phyloP scores from a whole-genome alignment of 2,888 invertebrate species.

The Hoplodrina blanda region DNA sequence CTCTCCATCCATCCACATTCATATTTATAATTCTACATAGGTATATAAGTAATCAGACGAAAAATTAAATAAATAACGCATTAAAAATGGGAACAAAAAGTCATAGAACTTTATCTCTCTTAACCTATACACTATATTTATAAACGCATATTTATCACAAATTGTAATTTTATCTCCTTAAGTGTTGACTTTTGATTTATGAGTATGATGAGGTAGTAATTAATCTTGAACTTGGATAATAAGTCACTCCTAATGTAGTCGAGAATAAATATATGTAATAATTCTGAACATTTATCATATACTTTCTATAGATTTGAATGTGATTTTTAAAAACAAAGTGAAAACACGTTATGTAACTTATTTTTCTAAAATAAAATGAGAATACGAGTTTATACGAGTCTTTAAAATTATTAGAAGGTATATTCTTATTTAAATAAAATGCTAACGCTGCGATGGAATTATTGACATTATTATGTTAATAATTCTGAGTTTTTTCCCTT shows the following conservation, averaged over 20 bases:
- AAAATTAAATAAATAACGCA: too few species aligned
- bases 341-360: too few species aligned
- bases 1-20: too few species aligned
- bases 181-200: slow-evolving; percentile 51
- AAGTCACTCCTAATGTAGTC: slow-evolving; percentile 15
- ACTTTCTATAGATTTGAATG: slow-evolving; percentile 4
- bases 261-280: slow-evolving; percentile 8
- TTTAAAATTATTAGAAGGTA: too few species aligned
- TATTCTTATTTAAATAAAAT: too few species aligned
- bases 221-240: slow-evolving; percentile 61
- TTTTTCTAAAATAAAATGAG: too few species aligned
- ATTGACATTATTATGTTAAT: too few species aligned
- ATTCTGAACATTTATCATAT: background rate
- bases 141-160: slow-evolving; percentile 28
- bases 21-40: too few species aligned
- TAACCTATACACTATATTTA: slow-evolving; percentile 23
- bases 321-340: background rate
- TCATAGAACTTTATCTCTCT: slow-evolving; percentile 28
- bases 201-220: slow-evolving; percentile 36
- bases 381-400: too few species aligned
- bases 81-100: slow-evolving; percentile 3
- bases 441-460: too few species aligned
- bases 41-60: too few species aligned
- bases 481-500: too few species aligned
- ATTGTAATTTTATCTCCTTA: slow-evolving; percentile 28